phyloP scores from a whole-genome alignment of 2,113 vertebrate genomes.

The Pseudois nayaur region DNA sequence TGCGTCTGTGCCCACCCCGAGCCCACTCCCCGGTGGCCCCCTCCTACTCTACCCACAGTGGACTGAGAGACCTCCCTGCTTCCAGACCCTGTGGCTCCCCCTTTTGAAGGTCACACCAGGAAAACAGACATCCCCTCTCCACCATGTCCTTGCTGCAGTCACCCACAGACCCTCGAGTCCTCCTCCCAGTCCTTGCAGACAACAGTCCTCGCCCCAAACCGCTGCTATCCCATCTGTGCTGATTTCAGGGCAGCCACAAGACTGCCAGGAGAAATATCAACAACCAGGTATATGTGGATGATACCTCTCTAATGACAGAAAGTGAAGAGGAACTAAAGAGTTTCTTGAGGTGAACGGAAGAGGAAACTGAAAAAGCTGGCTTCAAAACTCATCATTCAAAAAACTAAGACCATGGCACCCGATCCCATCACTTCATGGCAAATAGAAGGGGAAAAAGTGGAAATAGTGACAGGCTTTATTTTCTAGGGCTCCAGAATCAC shows the following conservation, averaged over 20 bases:
- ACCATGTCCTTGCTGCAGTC: not conserved
- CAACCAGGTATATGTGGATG: not conserved
- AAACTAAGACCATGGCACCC: not conserved
- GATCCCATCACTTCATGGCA: not conserved
- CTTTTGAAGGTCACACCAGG: not conserved
- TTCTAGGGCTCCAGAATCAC: not conserved
- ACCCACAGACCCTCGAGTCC: accelerated
- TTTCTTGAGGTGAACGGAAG: not conserved
- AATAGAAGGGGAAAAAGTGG: not conserved
- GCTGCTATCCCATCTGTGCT: not conserved
- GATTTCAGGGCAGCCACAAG: not conserved
- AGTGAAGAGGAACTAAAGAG: not conserved
- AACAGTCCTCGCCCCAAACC: not conserved
- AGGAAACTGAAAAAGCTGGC: not conserved
- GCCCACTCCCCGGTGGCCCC: not conserved
- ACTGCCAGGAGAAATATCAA: not conserved
- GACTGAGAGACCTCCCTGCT: not conserved
- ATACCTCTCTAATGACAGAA: not conserved
- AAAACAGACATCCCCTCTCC: not conserved
- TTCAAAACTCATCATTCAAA: not conserved
- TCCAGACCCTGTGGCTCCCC: not conserved
- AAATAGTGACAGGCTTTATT: not conserved
- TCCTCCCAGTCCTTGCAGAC: not conserved
- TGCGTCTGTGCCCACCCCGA: not conserved
- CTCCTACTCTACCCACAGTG: not conserved